Conservation (phyloP, 1,140 invertebrate genomes). For the Manduca sexta region DNA sequence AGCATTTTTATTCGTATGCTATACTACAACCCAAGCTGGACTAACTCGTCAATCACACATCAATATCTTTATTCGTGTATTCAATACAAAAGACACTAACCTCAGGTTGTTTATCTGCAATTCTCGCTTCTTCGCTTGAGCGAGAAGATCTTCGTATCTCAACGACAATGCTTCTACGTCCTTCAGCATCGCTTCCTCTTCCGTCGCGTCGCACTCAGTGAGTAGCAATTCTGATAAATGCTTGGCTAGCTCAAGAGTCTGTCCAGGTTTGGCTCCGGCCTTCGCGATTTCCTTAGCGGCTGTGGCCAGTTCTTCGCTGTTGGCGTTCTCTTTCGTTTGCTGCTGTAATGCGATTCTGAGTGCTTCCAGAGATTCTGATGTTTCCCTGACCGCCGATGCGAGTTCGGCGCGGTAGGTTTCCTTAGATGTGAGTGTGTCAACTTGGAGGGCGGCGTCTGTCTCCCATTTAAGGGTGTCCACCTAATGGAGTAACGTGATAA, state of each 20-base stretch:
- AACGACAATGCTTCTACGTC: slow-evolving; percentile 79
- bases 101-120: slow-evolving; percentile 82
- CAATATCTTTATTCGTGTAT: no score
- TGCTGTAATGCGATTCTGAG: slow-evolving; percentile 37
- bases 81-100: slow-evolving; percentile 58
- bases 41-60: no score
- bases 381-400: slow-evolving; percentile 75
- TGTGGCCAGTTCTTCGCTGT: slow-evolving; percentile 52
- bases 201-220: slow-evolving; percentile 80
- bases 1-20: slow-evolving; percentile 57
- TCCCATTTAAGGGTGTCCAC: slow-evolving; percentile 85
- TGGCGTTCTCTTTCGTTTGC: slow-evolving; percentile 46
- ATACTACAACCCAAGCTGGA: slow-evolving; percentile 39
- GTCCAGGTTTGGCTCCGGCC: slow-evolving; percentile 55
- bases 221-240: slow-evolving; percentile 84
- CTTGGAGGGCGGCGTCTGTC: slow-evolving; percentile 83
- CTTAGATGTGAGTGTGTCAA: slow-evolving; percentile 86
- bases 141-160: slow-evolving; percentile 80
- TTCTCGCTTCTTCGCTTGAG: slow-evolving; percentile 82
- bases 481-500: slow-evolving; percentile 57
- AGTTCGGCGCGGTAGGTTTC: slow-evolving; percentile 86
- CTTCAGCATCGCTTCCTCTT: slow-evolving; percentile 77
- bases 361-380: slow-evolving; percentile 50
- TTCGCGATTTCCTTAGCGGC: slow-evolving; percentile 64
- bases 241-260: slow-evolving; percentile 79